Evolutionary conservation across 2,113 vertebrate species (phyloP).

Genomic region (Puntigrus tetrazona): DNA sequence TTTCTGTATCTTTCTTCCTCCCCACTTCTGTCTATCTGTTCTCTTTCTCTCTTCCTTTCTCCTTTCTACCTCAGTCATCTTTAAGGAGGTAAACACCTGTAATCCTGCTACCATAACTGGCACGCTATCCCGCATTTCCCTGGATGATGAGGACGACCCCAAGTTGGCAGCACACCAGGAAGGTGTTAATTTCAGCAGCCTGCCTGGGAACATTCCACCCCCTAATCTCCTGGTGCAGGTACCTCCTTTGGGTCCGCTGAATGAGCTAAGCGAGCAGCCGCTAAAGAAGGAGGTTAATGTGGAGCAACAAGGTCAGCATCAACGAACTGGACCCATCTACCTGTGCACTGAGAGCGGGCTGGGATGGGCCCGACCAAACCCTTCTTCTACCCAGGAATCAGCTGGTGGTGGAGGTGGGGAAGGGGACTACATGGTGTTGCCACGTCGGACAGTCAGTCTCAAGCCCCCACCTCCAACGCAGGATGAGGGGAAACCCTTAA

Average conservation of each 20-base stretch:
- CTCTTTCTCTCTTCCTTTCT: slow-evolving; percentile 28
- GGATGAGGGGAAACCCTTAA: slow-evolving; percentile 84
- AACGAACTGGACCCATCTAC: slow-evolving; percentile 81
- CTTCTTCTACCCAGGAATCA: slow-evolving; percentile 70
- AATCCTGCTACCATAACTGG: slow-evolving; percentile 97
- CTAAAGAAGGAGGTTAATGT: slow-evolving; percentile 84
- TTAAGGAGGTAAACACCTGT: slow-evolving; percentile 97
- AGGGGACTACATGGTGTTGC: slow-evolving; percentile 97
- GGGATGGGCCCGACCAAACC: slow-evolving; percentile 81
- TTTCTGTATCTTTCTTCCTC: background rate
- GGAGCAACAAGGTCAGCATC: slow-evolving; percentile 78
- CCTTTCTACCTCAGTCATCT: slow-evolving; percentile 81
- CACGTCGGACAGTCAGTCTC: slow-evolving; percentile 89
- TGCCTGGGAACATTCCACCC: slow-evolving; percentile 94
- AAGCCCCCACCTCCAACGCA: slow-evolving; percentile 79
- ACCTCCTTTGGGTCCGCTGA: slow-evolving; percentile 83
- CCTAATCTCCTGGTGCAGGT: slow-evolving; percentile 87
- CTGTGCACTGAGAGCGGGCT: slow-evolving; percentile 91
- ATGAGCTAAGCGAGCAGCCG: slow-evolving; percentile 82
- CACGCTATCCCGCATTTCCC: slow-evolving; percentile 93
- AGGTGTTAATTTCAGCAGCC: slow-evolving; percentile 87
- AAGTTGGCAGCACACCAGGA: slow-evolving; percentile 88
- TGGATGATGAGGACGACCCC: slow-evolving; percentile 94
- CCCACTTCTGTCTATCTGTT: background rate
- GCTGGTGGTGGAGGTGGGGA: slow-evolving; percentile 72